A percentile compares a stretch with the other conserved stretches of the same genome.
These are phyloP conservation scores for Copidosoma aretas DNA, from an alignment of 2,888 invertebrate genomes.

Conservation along the genomic window DNA sequence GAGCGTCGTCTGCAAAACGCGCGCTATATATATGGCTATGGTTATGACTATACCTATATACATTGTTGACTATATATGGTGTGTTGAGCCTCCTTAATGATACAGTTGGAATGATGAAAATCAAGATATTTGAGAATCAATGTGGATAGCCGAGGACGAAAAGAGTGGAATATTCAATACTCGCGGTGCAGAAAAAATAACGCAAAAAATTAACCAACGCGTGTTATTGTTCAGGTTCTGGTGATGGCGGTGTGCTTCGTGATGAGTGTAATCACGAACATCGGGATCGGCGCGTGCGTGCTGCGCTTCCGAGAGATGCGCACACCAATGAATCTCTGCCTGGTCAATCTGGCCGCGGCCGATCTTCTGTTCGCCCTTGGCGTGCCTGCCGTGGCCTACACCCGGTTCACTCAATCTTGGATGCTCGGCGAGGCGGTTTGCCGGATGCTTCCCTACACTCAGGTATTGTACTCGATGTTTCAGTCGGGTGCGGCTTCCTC, in stretches of 20 bases:
- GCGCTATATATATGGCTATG: too few species aligned
- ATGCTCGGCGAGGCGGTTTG: conserved; percentile 64
- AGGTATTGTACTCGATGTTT: conserved; percentile 58
- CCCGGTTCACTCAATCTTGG: conserved; percentile 66
- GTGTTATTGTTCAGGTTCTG: conserved; percentile 18
- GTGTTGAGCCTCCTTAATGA: too few species aligned
- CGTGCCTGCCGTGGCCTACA: conserved; percentile 66
- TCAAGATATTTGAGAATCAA: too few species aligned
- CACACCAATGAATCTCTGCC: conserved; percentile 67
- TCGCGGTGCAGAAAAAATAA: too few species aligned
- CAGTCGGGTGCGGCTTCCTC: background rate
- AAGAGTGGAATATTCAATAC: too few species aligned
- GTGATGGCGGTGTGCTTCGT: conserved; percentile 62
- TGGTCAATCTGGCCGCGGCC: conserved; percentile 70
- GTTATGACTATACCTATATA: too few species aligned
- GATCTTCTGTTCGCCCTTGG: conserved; percentile 69
- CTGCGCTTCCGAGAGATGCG: conserved; percentile 66
- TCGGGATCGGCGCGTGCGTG: conserved; percentile 65
- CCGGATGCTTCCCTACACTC: conserved; percentile 66
- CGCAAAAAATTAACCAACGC: too few species aligned
- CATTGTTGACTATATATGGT: too few species aligned
- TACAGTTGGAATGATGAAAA: too few species aligned
- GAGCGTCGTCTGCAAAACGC: too few species aligned
- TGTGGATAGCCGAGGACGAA: too few species aligned
- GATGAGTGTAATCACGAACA: conserved; percentile 65